Percentiles rank a stretch among this genome's conserved stretches.
phyloP scores from a whole-genome alignment of 2,113 vertebrate species.

The Gracilinanus agilis region DNA sequence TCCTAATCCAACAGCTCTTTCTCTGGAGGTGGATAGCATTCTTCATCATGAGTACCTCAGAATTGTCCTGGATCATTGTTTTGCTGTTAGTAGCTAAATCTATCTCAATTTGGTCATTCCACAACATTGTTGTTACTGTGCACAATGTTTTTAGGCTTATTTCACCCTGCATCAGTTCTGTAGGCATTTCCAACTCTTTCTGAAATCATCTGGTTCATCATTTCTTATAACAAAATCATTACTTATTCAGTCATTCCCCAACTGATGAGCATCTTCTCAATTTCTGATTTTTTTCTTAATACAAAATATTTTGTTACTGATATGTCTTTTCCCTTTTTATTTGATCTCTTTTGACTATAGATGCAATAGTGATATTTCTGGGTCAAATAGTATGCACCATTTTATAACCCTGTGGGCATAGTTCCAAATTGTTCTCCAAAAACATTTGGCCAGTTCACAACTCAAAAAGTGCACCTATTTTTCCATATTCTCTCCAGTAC shows the following conservation, averaged over 20 bases:
- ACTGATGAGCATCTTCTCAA: neutral
- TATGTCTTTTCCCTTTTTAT: no score
- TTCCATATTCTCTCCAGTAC: neutral
- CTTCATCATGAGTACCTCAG: no score
- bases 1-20: no score
- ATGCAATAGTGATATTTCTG: neutral
- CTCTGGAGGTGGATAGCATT: no score
- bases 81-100: no score
- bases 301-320: neutral
- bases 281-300: neutral
- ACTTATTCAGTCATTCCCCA: neutral
- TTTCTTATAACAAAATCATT: neutral
- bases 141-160: no score
- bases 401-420: neutral
- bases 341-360: neutral
- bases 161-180: no score
- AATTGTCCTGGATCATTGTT: no score
- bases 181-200: no score
- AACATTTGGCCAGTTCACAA: neutral
- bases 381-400: neutral
- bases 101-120: no score
- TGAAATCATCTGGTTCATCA: neutral
- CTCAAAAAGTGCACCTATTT: neutral
- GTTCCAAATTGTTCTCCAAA: neutral
- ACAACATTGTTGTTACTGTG: no score